phyloP scores from a whole-genome alignment of 2,888 invertebrate genomes.

The Coenonympha arcania region DNA sequence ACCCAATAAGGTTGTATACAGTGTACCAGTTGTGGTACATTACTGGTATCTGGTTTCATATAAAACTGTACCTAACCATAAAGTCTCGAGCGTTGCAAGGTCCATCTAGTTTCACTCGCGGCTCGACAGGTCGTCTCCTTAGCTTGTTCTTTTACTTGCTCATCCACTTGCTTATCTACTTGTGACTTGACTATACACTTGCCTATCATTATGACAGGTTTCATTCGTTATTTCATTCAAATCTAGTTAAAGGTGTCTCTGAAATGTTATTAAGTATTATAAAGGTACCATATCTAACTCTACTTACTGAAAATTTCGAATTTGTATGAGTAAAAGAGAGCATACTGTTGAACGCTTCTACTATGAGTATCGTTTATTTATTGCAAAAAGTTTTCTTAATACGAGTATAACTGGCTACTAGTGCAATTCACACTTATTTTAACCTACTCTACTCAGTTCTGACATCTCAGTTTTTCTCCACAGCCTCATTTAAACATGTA shows the following conservation, averaged over 20 bases:
- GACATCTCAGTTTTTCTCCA: too few species aligned
- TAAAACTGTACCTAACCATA: constrained; percentile 19
- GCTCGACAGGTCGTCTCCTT: constrained; percentile 44
- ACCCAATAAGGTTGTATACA: constrained; percentile 2
- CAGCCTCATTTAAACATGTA: too few species aligned
- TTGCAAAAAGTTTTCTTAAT: neutral
- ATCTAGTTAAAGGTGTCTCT: neutral
- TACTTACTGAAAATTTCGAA: too few species aligned
- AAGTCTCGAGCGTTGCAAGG: too few species aligned
- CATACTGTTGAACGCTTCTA: neutral
- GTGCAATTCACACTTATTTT: too few species aligned
- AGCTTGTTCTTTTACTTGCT: constrained; percentile 43
- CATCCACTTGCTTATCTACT: constrained; percentile 47
- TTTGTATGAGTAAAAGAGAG: too few species aligned
- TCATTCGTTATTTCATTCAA: constrained; percentile 17
- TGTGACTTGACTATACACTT: too few species aligned
- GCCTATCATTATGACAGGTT: constrained; percentile 49
- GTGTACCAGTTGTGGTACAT: constrained; percentile 9
- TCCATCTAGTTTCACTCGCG: constrained; percentile 46
- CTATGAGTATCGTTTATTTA: neutral
- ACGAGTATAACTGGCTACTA: neutral
- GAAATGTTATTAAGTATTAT: too few species aligned
- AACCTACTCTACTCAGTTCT: too few species aligned
- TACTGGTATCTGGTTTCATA: constrained; percentile 18
- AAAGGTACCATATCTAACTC: too few species aligned